These are phyloP conservation scores for Vanessa atalanta DNA, from an alignment of 1,140 invertebrate species.

Conservation along the genomic window DNA sequence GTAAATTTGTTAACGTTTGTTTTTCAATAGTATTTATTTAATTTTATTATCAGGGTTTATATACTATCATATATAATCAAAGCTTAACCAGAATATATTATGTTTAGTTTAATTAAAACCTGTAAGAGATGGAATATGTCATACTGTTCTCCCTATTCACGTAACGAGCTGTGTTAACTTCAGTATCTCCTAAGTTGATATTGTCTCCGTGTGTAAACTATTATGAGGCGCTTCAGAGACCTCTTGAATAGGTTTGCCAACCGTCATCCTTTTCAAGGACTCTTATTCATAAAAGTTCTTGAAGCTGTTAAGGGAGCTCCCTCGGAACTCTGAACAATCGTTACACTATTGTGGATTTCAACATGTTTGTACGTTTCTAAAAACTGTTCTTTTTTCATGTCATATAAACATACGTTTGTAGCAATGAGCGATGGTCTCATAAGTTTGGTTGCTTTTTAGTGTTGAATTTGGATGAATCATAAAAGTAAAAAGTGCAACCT, in stretches of 20 bases:
- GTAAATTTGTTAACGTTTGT: no score
- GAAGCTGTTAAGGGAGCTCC: background rate
- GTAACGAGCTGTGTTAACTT: background rate
- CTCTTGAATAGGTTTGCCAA: background rate
- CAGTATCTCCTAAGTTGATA: conserved; percentile 1
- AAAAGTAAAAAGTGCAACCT: no score
- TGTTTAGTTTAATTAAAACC: background rate
- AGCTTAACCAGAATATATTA: background rate
- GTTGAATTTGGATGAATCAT: no score
- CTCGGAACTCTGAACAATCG: background rate
- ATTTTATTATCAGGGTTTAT: no score
- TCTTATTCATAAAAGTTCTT: background rate
- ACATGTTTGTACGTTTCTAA: background rate
- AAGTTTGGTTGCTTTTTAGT: no score
- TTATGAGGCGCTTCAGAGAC: background rate
- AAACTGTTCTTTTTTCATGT: background rate
- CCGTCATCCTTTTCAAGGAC: conserved; percentile 1
- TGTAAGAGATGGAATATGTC: background rate
- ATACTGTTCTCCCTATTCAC: background rate
- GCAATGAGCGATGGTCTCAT: no score
- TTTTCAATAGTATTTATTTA: no score
- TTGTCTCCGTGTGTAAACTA: conserved; percentile 9
- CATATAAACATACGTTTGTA: no score
- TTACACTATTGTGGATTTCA: background rate
- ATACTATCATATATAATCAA: no score